Evolutionary conservation across 2,113 vertebrate genomes (phyloP).

Genomic region (Hyperopisus bebe): DNA sequence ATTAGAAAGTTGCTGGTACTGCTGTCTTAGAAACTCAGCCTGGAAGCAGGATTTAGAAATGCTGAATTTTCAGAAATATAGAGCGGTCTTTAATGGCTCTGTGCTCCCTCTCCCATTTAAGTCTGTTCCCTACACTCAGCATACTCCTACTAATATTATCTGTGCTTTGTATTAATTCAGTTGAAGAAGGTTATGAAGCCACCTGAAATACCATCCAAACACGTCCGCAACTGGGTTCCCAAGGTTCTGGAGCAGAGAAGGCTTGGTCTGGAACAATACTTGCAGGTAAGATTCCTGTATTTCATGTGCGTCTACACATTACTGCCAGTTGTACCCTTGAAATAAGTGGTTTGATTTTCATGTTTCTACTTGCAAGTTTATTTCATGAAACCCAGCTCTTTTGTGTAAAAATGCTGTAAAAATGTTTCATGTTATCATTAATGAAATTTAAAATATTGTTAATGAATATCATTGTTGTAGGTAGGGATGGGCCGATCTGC

Average conservation of each 20-base stretch:
- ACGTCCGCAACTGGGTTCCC: conserved; percentile 95
- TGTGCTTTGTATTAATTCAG: conserved; percentile 48
- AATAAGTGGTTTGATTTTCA: background rate
- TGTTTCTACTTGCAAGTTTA: background rate
- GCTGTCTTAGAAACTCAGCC: background rate
- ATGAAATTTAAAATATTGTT: no score
- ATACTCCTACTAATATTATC: background rate
- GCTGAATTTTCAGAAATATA: background rate
- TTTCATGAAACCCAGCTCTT: background rate
- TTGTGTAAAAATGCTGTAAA: background rate
- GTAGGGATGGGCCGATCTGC: no score
- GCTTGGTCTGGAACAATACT: conserved; percentile 84
- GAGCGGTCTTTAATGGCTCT: background rate
- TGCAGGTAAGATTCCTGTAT: conserved; percentile 68
- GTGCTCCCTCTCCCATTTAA: background rate
- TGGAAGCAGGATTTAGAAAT: background rate
- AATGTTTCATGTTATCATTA: background rate
- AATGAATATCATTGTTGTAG: background rate
- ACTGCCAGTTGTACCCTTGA: background rate
- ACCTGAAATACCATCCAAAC: conserved; percentile 94
- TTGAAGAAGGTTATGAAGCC: conserved; percentile 93
- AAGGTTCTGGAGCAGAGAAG: conserved; percentile 92
- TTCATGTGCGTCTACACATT: no score
- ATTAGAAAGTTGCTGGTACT: background rate
- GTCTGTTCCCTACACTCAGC: background rate